Evolutionary conservation across 2,888 invertebrate genomes (phyloP).

Genomic region (Escarpia spicata): DNA sequence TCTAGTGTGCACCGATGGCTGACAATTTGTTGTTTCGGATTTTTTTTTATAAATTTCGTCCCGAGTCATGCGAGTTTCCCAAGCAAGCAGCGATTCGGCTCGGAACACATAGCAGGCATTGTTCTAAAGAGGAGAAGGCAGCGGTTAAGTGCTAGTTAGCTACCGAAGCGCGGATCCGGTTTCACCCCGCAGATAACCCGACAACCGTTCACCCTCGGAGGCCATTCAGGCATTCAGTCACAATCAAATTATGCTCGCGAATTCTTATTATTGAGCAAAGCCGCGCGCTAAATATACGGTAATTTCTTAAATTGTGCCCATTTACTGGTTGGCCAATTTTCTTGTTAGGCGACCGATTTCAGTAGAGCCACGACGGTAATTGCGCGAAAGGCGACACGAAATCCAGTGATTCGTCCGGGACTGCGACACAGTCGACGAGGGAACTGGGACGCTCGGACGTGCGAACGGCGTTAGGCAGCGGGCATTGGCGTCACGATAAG

Average conservation of each 20-base stretch:
- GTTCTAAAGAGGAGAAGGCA: not conserved
- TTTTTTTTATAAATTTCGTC: not conserved
- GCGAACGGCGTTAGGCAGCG: not conserved
- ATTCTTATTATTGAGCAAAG: slow-evolving; percentile 16
- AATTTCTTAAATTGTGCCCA: slow-evolving; percentile 16
- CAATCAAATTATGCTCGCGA: slow-evolving; percentile 6
- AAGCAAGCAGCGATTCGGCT: not conserved
- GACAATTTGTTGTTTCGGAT: not conserved
- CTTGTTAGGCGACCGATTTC: slow-evolving; percentile 12
- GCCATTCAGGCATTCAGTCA: not conserved
- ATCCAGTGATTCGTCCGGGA: not conserved
- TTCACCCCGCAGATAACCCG: not conserved
- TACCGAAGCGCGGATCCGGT: not conserved
- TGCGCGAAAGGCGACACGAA: slow-evolving; percentile 5
- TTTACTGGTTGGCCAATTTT: slow-evolving; percentile 16
- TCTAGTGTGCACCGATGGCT: not conserved
- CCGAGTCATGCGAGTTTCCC: not conserved
- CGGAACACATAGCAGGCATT: not conserved
- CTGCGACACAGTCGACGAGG: not conserved
- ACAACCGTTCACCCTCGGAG: not conserved
- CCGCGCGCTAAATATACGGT: slow-evolving; percentile 12
- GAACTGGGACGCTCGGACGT: not conserved
- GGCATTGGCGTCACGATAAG: too few species aligned
- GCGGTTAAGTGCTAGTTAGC: not conserved
- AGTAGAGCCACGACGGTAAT: not conserved